Percentiles rank a stretch among this genome's conserved stretches.
These are phyloP conservation scores for Euproctis similis DNA, from an alignment of 2,888 invertebrate genomes.

Conservation along the genomic window DNA sequence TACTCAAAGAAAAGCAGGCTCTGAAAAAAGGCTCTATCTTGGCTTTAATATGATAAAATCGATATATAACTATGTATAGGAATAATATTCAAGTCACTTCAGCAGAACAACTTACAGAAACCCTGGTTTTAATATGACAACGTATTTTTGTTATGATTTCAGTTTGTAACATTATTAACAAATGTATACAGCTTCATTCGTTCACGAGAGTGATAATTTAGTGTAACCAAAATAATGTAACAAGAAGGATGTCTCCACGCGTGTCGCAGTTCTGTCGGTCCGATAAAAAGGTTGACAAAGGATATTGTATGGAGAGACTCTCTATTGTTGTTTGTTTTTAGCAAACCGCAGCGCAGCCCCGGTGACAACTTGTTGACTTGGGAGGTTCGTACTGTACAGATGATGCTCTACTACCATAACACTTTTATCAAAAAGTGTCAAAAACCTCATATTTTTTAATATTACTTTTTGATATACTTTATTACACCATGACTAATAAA, in stretches of 20 bases:
- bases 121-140: not conserved
- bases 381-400: constrained; percentile 13
- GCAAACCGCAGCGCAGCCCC: constrained; percentile 51
- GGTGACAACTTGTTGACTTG: constrained; percentile 69
- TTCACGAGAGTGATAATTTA: not conserved
- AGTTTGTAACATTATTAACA: not conserved
- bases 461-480: no score
- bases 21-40: no score
- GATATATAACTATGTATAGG: no score
- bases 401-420: constrained; percentile 44
- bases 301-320: constrained; percentile 69
- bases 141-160: no score
- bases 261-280: constrained; percentile 35
- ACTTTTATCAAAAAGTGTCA: no score
- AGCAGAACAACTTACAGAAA: not conserved
- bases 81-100: no score
- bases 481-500: no score
- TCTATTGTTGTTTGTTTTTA: constrained; percentile 70
- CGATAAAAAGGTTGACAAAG: constrained; percentile 72
- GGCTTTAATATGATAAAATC: no score
- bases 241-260: constrained; percentile 20
- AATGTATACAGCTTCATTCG: not conserved
- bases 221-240: no score
- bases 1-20: not conserved
- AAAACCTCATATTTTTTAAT: no score